Evolutionary conservation across 2,113 vertebrate species (phyloP), one percentile per base, ranked within the genome.

Genomic region (Pseudorasbora parva): DNA sequence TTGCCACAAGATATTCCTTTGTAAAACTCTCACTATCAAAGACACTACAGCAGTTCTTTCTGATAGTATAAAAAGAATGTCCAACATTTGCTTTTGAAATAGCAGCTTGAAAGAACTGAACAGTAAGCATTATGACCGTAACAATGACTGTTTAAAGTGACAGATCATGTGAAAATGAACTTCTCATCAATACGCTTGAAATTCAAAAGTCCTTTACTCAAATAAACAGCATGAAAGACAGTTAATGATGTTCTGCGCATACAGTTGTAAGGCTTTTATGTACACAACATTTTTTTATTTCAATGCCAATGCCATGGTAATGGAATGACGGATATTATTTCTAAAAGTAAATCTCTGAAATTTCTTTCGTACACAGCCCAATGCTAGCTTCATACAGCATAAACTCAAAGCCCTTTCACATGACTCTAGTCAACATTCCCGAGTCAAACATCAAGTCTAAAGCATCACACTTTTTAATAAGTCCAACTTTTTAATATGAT

Each of bases 201-300:
- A 87, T 54, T 54, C 51, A 77, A 69, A 37, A 78, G 59, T 68
- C 45, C 71, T 84, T 82, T 73, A 87, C 56, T 82, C 56, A 87
- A 87, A 66, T 47, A 43, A 79, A 82, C 71, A 27, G 59, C 64
- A 87, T 43, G 54, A 82, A 74, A 72, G 57, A 87, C 57, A 68
- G 77, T 73, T 84, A 82, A 84, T 84, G 56, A 82, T 78, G 54
- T 87, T 87, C 59, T 73, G 68, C 68, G 25, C 66, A 73, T 82
- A 85, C 74, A 80, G 72, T 80, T 76, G 60, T 85, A 85, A 69
- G 81, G 83, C 68, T 79, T 66, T 85, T 87, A 85, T 85, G 64
- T 85, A 87, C 82, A 87, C 82, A 87, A 82, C 45, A 8, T 57
- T 66, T 49, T 10, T 17, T 15, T 27, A 11, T 27, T 54, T 27